Base-by-base conservation (phyloP, 2,888 invertebrate genomes). In the Nomada ruficornis region DNA sequence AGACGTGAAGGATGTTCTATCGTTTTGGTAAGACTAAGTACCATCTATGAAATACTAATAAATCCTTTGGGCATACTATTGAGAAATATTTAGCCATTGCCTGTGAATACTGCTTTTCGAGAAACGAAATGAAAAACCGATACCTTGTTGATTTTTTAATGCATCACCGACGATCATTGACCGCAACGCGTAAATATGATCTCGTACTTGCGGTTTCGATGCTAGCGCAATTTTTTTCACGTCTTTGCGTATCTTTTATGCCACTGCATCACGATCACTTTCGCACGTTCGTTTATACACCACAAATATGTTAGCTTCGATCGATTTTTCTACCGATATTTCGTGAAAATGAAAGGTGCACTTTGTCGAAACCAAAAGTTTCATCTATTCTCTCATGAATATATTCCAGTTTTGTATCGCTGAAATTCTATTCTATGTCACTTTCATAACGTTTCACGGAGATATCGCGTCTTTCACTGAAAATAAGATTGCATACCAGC, bases 1-100 rank as follows among this genome's bases (percentile, higher is more conserved):
- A 70, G 94, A 95, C 87, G 94, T 95, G 11, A 95, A 95, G 89
- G 95, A 96, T 82, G 93, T 95, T 79, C 94, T 96, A 68, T 95
- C 95, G 69, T 95, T 96, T 92, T 96, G 96, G 96, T 96, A 92
- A 94, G 94, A 87, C 76, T 60, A 77, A 74, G 36, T 3, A 2
- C 13, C n/a, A 20, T 23, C 11, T 57, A 20, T 57, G 18, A n/a
- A 20, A 54, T n/a, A 54, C 54, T n/a, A 20, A 54, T 13, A 11
- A n/a, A 5, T 20, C n/a, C n/a, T 20, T 36, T 36, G 7, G 36
- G 7, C 36, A 57, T 29, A n/a, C 10, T 52, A 71, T 23, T 10
- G 2, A 13, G 15, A 36, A 20, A 23, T 20, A 36, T 50, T 20
- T 4, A 11, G 11, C 5, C 13, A 7, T 15, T 29, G 47, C 47